Evolutionary conservation across 2,797 vertebrate genomes (phyloP).

Genomic region (Poeciliopsis presidionis): DNA sequence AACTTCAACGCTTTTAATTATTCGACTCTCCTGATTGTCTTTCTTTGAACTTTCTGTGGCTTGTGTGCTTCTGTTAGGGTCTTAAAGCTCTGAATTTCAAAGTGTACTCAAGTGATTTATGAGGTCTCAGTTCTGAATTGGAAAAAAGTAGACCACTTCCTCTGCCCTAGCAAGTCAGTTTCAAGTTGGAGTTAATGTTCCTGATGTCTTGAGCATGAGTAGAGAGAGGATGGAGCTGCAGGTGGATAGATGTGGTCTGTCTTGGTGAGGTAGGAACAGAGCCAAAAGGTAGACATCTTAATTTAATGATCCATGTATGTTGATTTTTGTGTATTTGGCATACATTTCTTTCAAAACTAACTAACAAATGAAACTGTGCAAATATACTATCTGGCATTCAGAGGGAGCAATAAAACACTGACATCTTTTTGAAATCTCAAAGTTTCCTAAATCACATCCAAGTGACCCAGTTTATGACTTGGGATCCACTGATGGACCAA

Average conservation of each 20-base stretch:
- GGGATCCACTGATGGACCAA: background rate
- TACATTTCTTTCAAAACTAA: too few species aligned
- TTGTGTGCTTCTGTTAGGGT: background rate
- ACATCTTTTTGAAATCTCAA: background rate
- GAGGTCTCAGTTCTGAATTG: background rate
- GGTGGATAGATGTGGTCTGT: background rate
- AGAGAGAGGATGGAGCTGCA: background rate
- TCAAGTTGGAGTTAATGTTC: background rate
- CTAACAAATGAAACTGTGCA: too few species aligned
- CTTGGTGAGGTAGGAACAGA: background rate
- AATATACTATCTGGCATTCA: background rate
- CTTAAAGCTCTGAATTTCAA: background rate
- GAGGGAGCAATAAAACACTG: background rate
- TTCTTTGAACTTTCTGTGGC: background rate
- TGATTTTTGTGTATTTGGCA: too few species aligned
- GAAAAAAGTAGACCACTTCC: background rate
- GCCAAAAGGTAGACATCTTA: background rate
- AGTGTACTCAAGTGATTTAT: background rate
- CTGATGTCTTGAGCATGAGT: background rate
- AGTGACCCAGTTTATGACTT: background rate
- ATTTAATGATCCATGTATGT: background rate
- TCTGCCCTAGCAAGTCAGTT: background rate
- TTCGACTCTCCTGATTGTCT: background rate
- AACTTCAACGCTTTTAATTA: background rate
- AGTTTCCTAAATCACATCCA: background rate